These are phyloP conservation scores for Lophotriccus pileatus DNA, from an alignment of 2,797 vertebrate genomes.

Conservation along the genomic window DNA sequence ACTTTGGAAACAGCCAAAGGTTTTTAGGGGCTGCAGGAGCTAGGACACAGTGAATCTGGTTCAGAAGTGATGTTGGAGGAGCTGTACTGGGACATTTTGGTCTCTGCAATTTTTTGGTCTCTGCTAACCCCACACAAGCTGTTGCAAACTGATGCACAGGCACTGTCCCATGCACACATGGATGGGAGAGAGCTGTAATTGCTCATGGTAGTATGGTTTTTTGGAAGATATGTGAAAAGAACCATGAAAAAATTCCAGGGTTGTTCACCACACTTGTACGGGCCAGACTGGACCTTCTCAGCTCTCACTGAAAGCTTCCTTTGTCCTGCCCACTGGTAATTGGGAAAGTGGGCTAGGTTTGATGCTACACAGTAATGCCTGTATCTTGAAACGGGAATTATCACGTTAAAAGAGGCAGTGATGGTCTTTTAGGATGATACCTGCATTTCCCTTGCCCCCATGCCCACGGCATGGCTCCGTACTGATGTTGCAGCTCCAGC, in stretches of 20 bases:
- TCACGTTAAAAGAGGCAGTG: neutral
- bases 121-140: rapidly evolving
- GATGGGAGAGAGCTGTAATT: neutral
- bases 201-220: rapidly evolving
- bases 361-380: neutral
- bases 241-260: neutral
- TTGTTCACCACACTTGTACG: neutral
- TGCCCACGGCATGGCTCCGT: neutral
- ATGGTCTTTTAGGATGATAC: neutral
- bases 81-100: neutral
- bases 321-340: neutral
- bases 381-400: neutral
- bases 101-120: neutral
- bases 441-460: neutral
- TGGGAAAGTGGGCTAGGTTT: neutral
- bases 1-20: neutral
- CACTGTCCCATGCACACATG: neutral
- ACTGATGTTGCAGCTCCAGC: neutral
- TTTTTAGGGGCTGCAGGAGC: neutral
- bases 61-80: neutral
- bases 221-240: neutral
- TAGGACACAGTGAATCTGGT: neutral
- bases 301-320: neutral
- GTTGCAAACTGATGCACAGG: neutral
- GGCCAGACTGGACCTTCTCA: neutral